These are phyloP conservation scores for Ptychoptera contaminata DNA, from an alignment of 2,888 invertebrate genomes.

Conservation along the genomic window DNA sequence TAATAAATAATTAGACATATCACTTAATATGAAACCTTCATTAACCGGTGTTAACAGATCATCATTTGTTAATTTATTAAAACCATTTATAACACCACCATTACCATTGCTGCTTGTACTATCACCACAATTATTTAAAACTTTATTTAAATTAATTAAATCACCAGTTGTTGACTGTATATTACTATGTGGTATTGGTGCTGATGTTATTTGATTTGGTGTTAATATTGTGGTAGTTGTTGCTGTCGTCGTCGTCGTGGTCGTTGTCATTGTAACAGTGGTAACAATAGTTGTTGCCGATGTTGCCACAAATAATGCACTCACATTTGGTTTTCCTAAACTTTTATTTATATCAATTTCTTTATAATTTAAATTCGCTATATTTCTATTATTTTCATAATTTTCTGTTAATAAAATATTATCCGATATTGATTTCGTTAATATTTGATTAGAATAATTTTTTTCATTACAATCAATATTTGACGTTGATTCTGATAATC, in stretches of 20 bases:
- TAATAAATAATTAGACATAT: constrained; percentile 4
- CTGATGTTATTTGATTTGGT: too few relatives aligned
- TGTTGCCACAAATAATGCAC: too few relatives aligned
- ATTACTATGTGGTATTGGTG: too few relatives aligned
- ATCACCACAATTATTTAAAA: background rate
- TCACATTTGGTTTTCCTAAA: too few relatives aligned
- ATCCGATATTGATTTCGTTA: constrained; percentile 8
- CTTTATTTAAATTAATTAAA: background rate
- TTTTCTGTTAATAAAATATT: constrained; percentile 9
- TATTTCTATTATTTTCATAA: constrained; percentile 11
- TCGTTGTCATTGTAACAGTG: too few relatives aligned
- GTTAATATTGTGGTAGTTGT: too few relatives aligned
- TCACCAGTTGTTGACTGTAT: background rate
- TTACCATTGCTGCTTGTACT: background rate
- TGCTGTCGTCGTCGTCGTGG: too few relatives aligned
- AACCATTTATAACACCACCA: background rate
- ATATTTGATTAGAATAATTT: background rate
- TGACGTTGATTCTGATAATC: background rate
- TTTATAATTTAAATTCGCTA: constrained; percentile 7
- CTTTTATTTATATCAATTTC: background rate
- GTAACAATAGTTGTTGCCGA: too few relatives aligned
- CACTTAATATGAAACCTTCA: constrained; percentile 9
- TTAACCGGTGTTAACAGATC: constrained; percentile 15
- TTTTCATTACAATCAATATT: background rate
- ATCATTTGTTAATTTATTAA: constrained; percentile 7